Conservation (phyloP, 2,888 invertebrate species). For the Arrhopalites spinosus region DNA sequence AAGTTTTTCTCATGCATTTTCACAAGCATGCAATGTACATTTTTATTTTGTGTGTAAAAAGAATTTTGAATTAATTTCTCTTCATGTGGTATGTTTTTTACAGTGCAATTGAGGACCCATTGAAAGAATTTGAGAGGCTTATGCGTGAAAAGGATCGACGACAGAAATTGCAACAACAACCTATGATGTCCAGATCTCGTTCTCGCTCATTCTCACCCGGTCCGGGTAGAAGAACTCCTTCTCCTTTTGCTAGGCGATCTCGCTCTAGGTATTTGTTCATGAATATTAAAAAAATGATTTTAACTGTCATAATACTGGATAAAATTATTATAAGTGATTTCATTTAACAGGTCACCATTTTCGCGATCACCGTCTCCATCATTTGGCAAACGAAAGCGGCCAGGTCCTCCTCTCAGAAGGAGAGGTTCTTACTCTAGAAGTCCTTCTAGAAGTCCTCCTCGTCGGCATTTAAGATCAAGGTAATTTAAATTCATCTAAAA, state of each 20-base stretch:
- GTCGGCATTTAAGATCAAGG: slow-evolving; percentile 41
- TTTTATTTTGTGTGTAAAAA: too few relatives aligned
- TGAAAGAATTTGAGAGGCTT: slow-evolving; percentile 85
- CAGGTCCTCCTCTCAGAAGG: slow-evolving; percentile 42
- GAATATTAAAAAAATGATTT: too few relatives aligned
- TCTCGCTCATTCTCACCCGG: slow-evolving; percentile 59
- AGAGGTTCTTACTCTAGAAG: slow-evolving; percentile 58
- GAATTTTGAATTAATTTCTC: not conserved
- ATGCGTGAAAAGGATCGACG: slow-evolving; percentile 78
- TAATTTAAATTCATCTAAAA: slow-evolving; percentile 11
- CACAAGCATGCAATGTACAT: too few relatives aligned
- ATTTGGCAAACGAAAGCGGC: slow-evolving; percentile 46
- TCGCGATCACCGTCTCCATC: slow-evolving; percentile 54
- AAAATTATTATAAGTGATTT: too few relatives aligned
- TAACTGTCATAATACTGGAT: too few relatives aligned
- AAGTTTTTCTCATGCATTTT: too few relatives aligned
- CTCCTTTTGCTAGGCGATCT: slow-evolving; percentile 56
- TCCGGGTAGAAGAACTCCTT: slow-evolving; percentile 55
- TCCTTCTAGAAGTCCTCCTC: slow-evolving; percentile 60
- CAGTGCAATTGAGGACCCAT: slow-evolving; percentile 80
- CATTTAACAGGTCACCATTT: slow-evolving; percentile 21
- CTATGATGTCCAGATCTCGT: slow-evolving; percentile 62
- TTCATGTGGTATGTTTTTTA: slow-evolving; percentile 54
- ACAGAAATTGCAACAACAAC: slow-evolving; percentile 61
- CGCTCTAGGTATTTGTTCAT: slow-evolving; percentile 57